phyloP scores from a whole-genome alignment of 2,797 vertebrate species.

The Pangasius djambal region DNA sequence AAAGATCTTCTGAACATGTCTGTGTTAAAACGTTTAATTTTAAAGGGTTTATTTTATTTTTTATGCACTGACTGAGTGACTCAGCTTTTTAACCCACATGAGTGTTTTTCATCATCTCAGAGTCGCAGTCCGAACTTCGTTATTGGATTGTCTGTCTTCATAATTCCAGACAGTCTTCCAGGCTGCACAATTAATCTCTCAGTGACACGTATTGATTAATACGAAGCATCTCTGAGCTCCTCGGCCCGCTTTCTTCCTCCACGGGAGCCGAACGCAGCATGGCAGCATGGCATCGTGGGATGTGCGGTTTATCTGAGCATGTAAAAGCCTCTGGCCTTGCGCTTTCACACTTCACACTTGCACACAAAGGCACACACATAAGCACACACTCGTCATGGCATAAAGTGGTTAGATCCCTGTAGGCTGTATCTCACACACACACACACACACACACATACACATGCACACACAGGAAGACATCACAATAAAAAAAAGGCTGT shows the following conservation, averaged over 20 bases:
- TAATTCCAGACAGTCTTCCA: slow-evolving; percentile 61
- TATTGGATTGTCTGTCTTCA: slow-evolving; percentile 53
- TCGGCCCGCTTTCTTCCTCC: slow-evolving; percentile 46
- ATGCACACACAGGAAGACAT: slow-evolving; percentile 7
- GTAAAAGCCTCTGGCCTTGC: slow-evolving; percentile 43
- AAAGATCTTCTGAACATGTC: neutral
- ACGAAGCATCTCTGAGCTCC: slow-evolving; percentile 64
- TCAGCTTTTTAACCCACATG: slow-evolving; percentile 19
- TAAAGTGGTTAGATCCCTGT: slow-evolving; percentile 32
- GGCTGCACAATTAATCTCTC: slow-evolving; percentile 69
- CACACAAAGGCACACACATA: slow-evolving; percentile 22
- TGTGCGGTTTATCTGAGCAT: slow-evolving; percentile 49
- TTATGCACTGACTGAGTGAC: neutral
- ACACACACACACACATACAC: slow-evolving; percentile 16
- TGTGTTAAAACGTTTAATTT: neutral
- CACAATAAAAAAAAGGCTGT: neutral
- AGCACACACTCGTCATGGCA: neutral
- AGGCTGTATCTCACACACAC: slow-evolving; percentile 10
- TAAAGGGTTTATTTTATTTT: neutral
- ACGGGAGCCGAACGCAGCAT: slow-evolving; percentile 14
- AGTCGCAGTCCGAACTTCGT: slow-evolving; percentile 29
- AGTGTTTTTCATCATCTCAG: slow-evolving; percentile 40
- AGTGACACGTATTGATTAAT: slow-evolving; percentile 74
- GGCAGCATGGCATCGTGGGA: slow-evolving; percentile 40
- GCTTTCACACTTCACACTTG: slow-evolving; percentile 47